Base-by-base conservation (phyloP, 2,888 invertebrate genomes). In the Cerastoderma edule region DNA sequence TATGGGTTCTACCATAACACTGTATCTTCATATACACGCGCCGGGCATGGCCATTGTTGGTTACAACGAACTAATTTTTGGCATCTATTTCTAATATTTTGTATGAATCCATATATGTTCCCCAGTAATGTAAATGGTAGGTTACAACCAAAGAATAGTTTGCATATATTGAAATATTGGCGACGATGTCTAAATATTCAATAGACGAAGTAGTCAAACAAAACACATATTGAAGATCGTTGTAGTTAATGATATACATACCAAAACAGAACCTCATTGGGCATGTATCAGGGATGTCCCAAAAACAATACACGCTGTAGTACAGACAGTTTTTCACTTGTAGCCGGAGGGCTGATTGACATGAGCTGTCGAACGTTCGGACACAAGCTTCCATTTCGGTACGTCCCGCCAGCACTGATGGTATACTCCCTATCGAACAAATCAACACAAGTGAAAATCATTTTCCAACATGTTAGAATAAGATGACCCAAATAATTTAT, bases 221-320 rank as follows among this genome's bases (percentile, higher is more conserved):
- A 16, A 10, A 8, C 16, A 10, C 10, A 10, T 16, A 10, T 16
- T 39, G 10, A 10, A 16, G 8, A 8, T 39, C 16, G 39, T 39
- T 39, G 16, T 39, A 16, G 16, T 39, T 8, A 39, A 50, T n/a
- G 22, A n/a, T 50, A 16, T 16, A 50, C 22, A 16, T 56, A 56
- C 56, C 56, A n/a, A 56, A 56, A n/a, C 56, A 56, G 28, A 16
- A 56, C 28, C 56, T 27, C 24, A 30, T 6, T 56, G 56, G 56
- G 28, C 56, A 56, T 27, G 27, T 30, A 8, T 5, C 6, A 5
- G 56, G 56, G 19, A 56, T 27, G n/a, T 56, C 56, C 4, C 19
- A 8, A 13, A 56, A n/a, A 30, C 56, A 56, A 30, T 56, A 56
- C 13, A 56, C 56, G 27, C 5, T 56, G 56, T 56, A 56, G n/a